Percentiles rank a stretch among this genome's conserved stretches.
phyloP scores from a whole-genome alignment of 2,113 vertebrate genomes.

The Columbina picui region DNA sequence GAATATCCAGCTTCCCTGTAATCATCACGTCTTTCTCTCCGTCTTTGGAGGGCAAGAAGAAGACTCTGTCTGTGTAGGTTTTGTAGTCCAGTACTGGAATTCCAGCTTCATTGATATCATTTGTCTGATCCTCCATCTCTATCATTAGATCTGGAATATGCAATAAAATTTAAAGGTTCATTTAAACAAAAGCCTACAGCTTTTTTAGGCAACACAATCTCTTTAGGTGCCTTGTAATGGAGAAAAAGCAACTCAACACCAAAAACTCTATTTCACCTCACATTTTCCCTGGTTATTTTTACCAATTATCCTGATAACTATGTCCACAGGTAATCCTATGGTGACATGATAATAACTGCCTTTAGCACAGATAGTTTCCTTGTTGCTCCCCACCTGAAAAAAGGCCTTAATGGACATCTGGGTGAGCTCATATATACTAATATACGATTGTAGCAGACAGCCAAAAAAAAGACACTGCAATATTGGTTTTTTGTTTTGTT shows the following conservation, averaged over 20 bases:
- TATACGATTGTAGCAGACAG: neutral
- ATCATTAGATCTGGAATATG: conserved; percentile 92
- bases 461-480: neutral
- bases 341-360: neutral
- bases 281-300: conserved; percentile 4
- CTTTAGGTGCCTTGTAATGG: neutral
- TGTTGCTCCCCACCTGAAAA: neutral
- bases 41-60: conserved; percentile 94
- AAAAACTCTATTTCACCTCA: neutral
- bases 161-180: neutral
- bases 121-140: conserved; percentile 98
- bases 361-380: neutral
- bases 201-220: neutral
- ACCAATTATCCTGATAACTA: neutral
- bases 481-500: neutral
- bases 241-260: neutral
- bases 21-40: conserved; percentile 92
- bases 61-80: conserved; percentile 92
- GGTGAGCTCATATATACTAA: neutral
- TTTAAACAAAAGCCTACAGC: neutral
- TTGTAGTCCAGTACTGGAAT: conserved; percentile 96
- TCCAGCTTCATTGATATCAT: conserved; percentile 89
- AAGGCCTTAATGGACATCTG: neutral
- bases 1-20: conserved; percentile 89
- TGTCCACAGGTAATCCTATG: neutral